phyloP scores from a whole-genome alignment of 2,888 invertebrate genomes.

The Clanis bilineata region DNA sequence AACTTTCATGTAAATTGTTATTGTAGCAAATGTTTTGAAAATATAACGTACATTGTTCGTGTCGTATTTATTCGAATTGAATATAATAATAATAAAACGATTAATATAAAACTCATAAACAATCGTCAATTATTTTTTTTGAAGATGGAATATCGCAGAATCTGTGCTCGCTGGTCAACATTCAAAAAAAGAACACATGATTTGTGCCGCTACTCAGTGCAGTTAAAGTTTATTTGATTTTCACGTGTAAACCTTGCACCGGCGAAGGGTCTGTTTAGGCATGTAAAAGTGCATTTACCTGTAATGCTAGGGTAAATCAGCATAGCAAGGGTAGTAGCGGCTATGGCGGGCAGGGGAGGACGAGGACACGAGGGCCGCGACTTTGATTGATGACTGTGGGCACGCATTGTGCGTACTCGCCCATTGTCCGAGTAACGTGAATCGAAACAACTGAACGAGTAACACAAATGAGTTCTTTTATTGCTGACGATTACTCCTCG shows the following conservation, averaged over 20 bases:
- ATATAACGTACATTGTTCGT: not conserved
- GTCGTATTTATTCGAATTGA: not conserved
- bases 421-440: conserved; percentile 69
- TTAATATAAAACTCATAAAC: not conserved
- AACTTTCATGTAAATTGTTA: not conserved
- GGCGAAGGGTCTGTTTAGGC: conserved; percentile 18
- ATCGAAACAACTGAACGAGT: conserved; percentile 68
- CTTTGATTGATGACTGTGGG: conserved; percentile 73
- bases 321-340: conserved; percentile 33
- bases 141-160: not conserved
- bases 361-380: conserved; percentile 34
- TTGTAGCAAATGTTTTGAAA: not conserved
- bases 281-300: conserved; percentile 42
- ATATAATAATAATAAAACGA: too few relatives aligned
- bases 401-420: conserved; percentile 60
- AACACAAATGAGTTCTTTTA: conserved; percentile 59
- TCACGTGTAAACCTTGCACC: conserved; percentile 23
- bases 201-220: not conserved
- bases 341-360: conserved; percentile 32
- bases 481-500: conserved; percentile 53
- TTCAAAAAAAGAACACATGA: too few relatives aligned
- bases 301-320: conserved; percentile 50
- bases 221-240: conserved; percentile 22
- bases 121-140: not conserved
- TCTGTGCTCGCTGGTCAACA: too few relatives aligned